phyloP scores from a whole-genome alignment of 2,888 invertebrate genomes.

The Serrognathus titanus region DNA sequence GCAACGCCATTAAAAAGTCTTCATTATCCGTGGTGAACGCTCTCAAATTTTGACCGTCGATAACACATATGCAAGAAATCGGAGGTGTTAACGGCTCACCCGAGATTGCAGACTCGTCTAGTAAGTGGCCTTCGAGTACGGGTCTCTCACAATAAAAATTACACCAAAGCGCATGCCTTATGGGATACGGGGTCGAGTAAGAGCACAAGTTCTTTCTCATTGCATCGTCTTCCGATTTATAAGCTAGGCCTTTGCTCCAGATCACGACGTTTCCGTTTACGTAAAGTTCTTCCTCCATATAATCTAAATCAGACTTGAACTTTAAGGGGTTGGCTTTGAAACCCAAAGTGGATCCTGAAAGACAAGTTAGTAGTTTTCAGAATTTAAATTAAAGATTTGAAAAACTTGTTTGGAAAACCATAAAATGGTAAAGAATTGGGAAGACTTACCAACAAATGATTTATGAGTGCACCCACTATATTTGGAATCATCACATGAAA shows the following conservation, averaged over 20 bases:
- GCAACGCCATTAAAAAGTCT: constrained; percentile 77
- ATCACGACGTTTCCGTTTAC: constrained; percentile 80
- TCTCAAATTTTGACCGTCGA: constrained; percentile 72
- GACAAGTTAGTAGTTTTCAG: too few relatives aligned
- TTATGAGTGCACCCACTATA: constrained; percentile 17
- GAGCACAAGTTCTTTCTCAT: constrained; percentile 61
- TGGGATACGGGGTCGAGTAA: constrained; percentile 78
- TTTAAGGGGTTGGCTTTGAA: constrained; percentile 42
- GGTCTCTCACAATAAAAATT: constrained; percentile 59
- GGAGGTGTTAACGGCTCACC: constrained; percentile 45
- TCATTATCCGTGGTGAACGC: constrained; percentile 78
- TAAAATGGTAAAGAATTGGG: too few relatives aligned
- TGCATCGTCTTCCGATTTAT: constrained; percentile 53
- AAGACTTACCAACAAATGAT: constrained; percentile 7
- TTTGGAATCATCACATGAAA: constrained; percentile 15
- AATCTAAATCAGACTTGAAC: constrained; percentile 46
- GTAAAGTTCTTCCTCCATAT: constrained; percentile 83
- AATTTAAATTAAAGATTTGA: too few relatives aligned
- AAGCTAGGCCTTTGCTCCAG: constrained; percentile 67
- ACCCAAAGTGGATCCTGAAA: not conserved
- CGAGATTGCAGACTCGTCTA: constrained; percentile 10
- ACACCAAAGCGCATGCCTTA: constrained; percentile 78
- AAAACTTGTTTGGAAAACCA: too few relatives aligned
- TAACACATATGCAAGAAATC: constrained; percentile 66
- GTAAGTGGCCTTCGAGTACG: constrained; percentile 47